Evolutionary conservation across 2,113 vertebrate genomes (phyloP), one percentile per base, ranked within the genome.

Genomic region (Toxotes chatareus): DNA sequence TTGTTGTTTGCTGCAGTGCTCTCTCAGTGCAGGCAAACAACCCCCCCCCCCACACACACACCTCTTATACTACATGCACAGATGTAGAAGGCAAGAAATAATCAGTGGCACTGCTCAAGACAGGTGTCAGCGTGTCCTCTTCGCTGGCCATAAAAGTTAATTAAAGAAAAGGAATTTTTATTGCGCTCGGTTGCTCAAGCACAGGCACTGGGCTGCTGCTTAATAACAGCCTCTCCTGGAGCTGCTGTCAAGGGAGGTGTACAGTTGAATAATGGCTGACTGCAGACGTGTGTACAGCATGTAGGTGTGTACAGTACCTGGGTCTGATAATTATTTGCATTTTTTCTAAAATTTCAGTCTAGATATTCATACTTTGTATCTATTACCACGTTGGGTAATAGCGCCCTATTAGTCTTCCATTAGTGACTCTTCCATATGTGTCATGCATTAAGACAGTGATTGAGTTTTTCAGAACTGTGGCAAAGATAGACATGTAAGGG

Each of bases 81-180:
- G 44, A 81, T 76, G 67, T 53, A 67, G 71, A 79, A 77, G 77
- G 77, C 49, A 83, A 88, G 85, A 89, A 92, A 84, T 89, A 83
- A 85, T 84, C 83, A 67, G 72, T 65, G 72, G 84, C 56, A 76
- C 80, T 83, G 63, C 81, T 80, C 64, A 77, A 92, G 90, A 92
- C 90, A 91, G 85, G 91, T 95, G 92, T 93, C 93, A 89, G 86
- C 70, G 51, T 88, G 93, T 92, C 89, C 88, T 93, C 88, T 92
- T 93, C 17, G 53, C 82, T n/a, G 85, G 89, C 83, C 89, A 86
- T 94, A 93, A 94, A 95, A 93, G 89, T 93, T 93, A 93, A 95
- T 94, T 94, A 94, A 93, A 94, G 91, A 90, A 88, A 89, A 91
- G 73, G 89, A 87, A 80, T 91, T 93, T 92, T 93, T 95, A 93